Conservation (phyloP, 2,113 vertebrate genomes). For the Pimephales promelas region DNA sequence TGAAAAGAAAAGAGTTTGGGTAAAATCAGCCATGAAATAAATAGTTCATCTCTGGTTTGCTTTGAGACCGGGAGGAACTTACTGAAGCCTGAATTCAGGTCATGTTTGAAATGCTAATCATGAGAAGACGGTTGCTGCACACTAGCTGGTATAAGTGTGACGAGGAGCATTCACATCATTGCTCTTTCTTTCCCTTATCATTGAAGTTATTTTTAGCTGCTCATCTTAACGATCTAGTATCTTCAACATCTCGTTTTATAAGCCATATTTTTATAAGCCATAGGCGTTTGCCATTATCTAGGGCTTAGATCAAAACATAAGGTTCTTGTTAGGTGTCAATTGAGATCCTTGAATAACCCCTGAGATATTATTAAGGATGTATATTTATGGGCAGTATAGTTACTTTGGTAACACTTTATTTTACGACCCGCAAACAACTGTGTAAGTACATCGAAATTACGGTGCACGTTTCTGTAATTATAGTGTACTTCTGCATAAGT, state of each 20-base stretch:
- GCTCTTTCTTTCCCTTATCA: neutral
- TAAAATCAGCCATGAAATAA: slow-evolving; percentile 35
- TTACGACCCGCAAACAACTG: too few relatives aligned
- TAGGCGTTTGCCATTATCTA: neutral
- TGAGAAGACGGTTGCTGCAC: slow-evolving; percentile 13
- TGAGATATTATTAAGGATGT: neutral
- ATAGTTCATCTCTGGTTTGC: slow-evolving; percentile 22
- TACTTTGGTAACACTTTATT: too few relatives aligned
- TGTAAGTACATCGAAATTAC: too few relatives aligned
- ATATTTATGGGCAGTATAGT: neutral
- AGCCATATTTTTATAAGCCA: neutral
- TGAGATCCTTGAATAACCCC: neutral
- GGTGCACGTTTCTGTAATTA: too few relatives aligned
- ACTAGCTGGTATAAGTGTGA: neutral
- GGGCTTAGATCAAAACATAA: neutral
- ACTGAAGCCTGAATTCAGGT: slow-evolving; percentile 34
- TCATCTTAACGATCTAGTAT: neutral
- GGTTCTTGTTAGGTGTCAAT: neutral
- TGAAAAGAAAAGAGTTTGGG: neutral
- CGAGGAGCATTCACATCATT: neutral
- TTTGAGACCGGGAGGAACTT: neutral
- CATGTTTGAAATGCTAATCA: slow-evolving; percentile 47
- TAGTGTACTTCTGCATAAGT: too few relatives aligned
- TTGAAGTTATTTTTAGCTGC: neutral
- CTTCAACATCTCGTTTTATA: neutral